Base-by-base conservation (phyloP, 2,888 invertebrate genomes). In the Idaea straminata region DNA sequence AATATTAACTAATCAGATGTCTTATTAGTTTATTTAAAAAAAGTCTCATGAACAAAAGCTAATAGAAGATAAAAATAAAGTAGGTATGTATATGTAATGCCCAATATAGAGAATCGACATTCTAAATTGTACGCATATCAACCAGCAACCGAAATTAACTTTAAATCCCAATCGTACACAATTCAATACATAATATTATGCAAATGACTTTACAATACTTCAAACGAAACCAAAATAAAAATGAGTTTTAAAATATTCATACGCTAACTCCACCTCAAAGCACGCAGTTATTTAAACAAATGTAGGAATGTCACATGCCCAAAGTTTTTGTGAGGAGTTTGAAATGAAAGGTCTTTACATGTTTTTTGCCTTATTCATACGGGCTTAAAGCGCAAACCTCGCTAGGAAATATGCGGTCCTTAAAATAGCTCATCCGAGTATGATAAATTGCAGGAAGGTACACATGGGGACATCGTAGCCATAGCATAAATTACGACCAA, bases 401-500 rank as follows among this genome's bases (percentile, higher is more conserved):
- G 64, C 61, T 57, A 64, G 67, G 63, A 70, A 69, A 66, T 69
- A 61, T 61, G 66, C 62, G 66, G 61, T 71, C 64, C 65, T 67
- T 71, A 65, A 69, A 72, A 71, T 63, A 71, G 66, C 66, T 63
- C 71, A 65, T 63, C 68, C 66, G 64, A 69, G 69, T 67, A 63
- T 71, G 69, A 72, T 72, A 66, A 67, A 71, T 72, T 64, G 63
- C 65, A 63, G 69, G 61, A 66, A 68, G 61, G 65, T 67, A 64
- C 67, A 69, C 61, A 68, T 68, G 66, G 63, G 66, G 62, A 63
- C 64, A 63, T 36, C 64, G 65, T 58, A 61, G 59, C 57, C 64
- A 59, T 63, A 5, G 16, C 35, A 10, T 61, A 65, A 69, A 69
- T 69, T 65, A 67, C 34, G 34, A 65, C 47, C 64, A 47, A 61